Base-by-base conservation (phyloP, 2,797 vertebrate genomes). In the Toxotes lorentzi region DNA sequence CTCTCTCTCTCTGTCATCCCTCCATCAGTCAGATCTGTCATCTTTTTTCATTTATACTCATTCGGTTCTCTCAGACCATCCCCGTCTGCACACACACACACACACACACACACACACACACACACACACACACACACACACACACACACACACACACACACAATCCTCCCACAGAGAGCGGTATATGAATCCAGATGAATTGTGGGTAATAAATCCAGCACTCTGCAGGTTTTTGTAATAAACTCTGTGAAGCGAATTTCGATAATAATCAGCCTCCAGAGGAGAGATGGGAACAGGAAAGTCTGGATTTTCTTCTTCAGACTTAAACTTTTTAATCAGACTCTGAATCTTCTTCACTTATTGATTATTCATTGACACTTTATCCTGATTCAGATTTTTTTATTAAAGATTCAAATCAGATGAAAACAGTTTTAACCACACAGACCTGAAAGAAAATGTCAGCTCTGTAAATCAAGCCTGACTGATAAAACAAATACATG, bases 201-300 rank as follows among this genome's bases (percentile, higher is more conserved):
- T 90, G 78, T 88, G 84, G 89, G 87, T 89, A 91, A 89, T 86
- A 88, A 87, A 90, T 83, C 84, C 83, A 57, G 61, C 68, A 51
- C 83, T 89, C 85, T 73, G 84, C 82, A 79, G 90, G 84, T 89
- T 86, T 82, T 78, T 80, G 80, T 88, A 87, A 91, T 89, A 91
- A 88, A 87, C 70, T 88, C 76, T 71, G 70, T 76, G 88, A 88
- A 74, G 23, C 79, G 84, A 85, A 73, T 27, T 78, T 66, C 3
- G 83, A 86, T 82, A 80, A 88, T 83, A 88, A 86, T 86, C 88
- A 86, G 72, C 77, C 68, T 75, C 67, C 77, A 67, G 70, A 71
- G 66, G 48, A 77, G 60, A 17, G 12, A 60, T 17, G 27, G 38
- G 14, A 10, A 48, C 14, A 43, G 8, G 57, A 60, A 64, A 54